Conservation (phyloP, 1,140 invertebrate species). For the Ips nitidus region DNA sequence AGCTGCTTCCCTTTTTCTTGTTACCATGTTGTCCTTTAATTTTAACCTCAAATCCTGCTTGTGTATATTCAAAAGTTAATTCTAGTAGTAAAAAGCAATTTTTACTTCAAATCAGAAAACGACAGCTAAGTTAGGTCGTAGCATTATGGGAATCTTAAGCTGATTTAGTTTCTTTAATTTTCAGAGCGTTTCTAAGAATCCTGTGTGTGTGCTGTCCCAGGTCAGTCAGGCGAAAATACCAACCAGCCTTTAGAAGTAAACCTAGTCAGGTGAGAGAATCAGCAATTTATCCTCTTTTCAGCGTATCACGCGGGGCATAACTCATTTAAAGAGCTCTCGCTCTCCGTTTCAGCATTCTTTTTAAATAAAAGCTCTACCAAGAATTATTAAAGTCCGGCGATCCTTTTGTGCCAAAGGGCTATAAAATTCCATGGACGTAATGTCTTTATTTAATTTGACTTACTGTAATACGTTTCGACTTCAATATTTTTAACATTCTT, state of each 20-base stretch:
- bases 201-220: slow-evolving; percentile 79
- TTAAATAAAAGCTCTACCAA: not conserved
- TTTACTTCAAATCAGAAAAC: no score
- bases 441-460: no score
- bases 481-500: no score
- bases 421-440: no score
- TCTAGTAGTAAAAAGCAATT: no score
- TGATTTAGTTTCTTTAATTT: slow-evolving; percentile 45
- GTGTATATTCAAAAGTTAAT: no score
- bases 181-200: slow-evolving; percentile 78
- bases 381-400: not conserved
- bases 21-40: no score
- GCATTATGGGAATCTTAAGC: no score
- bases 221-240: slow-evolving; percentile 72
- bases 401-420: not conserved
- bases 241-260: slow-evolving; percentile 76
- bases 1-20: no score
- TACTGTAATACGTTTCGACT: no score
- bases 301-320: not conserved
- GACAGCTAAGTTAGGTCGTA: no score
- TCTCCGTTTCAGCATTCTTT: not conserved
- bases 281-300: slow-evolving; percentile 13
- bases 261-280: slow-evolving; percentile 70
- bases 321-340: slow-evolving; percentile 1
- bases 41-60: no score